Conservation (phyloP, 2,888 invertebrate genomes). For the Lysandra coridon region DNA sequence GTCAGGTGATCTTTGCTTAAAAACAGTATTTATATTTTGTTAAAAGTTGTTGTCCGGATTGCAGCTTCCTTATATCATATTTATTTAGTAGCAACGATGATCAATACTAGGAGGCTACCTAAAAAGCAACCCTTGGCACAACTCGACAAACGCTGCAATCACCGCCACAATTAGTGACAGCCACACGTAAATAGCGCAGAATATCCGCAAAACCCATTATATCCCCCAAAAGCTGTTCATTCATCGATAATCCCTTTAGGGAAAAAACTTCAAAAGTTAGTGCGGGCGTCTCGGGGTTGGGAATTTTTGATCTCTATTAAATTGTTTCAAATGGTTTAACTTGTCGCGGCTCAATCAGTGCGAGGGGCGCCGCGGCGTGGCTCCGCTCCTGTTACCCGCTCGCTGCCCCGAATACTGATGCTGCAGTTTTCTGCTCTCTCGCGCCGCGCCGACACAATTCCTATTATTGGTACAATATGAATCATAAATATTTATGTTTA, state of each 20-base stretch:
- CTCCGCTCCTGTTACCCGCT: conserved; percentile 57
- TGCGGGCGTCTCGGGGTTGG: conserved; percentile 71
- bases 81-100: background rate
- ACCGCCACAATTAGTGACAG: conserved; percentile 17
- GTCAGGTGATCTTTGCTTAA: too few species aligned
- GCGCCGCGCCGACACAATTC: conserved; percentile 36
- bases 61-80: background rate
- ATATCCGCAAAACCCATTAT: conserved; percentile 69
- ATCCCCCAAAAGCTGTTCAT: conserved; percentile 69
- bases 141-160: conserved; percentile 46
- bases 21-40: too few species aligned
- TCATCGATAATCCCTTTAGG: conserved; percentile 78
- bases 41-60: too few species aligned
- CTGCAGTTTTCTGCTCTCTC: conserved; percentile 45
- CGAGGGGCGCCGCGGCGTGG: conserved; percentile 49
- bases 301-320: conserved; percentile 81
- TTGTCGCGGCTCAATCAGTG: conserved; percentile 81
- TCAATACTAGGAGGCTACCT: background rate
- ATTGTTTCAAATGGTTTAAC: conserved; percentile 82
- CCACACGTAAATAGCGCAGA: conserved; percentile 40
- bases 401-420: conserved; percentile 61
- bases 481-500: conserved; percentile 25
- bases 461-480: conserved; percentile 31
- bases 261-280: conserved; percentile 81
- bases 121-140: background rate